Conservation (phyloP, 2,113 vertebrate genomes). For the Zosterops pallidus region DNA sequence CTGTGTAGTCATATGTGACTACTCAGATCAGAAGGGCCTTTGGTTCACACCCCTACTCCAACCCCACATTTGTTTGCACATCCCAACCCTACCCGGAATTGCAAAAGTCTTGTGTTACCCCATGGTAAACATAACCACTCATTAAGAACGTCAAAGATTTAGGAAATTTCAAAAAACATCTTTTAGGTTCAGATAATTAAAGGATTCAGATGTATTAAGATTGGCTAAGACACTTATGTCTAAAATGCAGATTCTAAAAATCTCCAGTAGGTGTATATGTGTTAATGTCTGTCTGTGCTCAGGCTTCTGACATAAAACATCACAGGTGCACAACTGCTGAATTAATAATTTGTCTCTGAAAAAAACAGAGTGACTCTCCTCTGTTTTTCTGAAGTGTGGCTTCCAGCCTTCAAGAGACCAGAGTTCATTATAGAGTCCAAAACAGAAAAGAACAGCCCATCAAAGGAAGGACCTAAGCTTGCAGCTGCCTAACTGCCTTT, state of each 20-base stretch:
- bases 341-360: background rate
- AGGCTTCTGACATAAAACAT: background rate
- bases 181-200: background rate
- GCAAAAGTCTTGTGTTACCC: background rate
- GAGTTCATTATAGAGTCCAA: background rate
- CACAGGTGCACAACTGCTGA: background rate
- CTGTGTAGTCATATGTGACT: background rate
- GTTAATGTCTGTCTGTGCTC: background rate
- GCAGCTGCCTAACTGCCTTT: background rate
- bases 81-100: background rate
- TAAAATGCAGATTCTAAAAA: background rate
- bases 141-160: background rate
- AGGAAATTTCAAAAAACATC: background rate
- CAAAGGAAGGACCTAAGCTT: background rate
- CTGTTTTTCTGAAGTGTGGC: background rate
- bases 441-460: background rate
- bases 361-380: background rate
- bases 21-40: background rate
- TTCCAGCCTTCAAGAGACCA: background rate
- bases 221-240: background rate
- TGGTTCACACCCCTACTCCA: background rate
- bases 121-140: background rate
- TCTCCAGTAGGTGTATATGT: background rate
- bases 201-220: background rate
- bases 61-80: background rate